Evolutionary conservation across 1,140 invertebrate genomes (phyloP).

Genomic region (Drosophila serrata): DNA sequence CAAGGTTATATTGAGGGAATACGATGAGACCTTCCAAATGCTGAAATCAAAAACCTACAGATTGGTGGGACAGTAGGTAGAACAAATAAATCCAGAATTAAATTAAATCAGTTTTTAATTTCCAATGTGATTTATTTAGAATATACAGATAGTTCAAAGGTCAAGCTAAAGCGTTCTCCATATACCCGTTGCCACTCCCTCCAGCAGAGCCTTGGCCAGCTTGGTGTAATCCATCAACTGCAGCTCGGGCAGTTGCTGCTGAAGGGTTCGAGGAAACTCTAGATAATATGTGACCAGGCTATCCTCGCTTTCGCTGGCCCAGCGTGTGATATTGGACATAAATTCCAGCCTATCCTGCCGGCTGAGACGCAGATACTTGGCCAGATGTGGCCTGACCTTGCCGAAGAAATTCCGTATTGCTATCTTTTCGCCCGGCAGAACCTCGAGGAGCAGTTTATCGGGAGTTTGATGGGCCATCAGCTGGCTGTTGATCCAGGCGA

Average conservation of each 20-base stretch:
- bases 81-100: neutral
- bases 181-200: conserved; percentile 38
- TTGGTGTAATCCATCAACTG: conserved; percentile 58
- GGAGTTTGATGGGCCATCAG: conserved; percentile 20
- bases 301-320: conserved; percentile 33
- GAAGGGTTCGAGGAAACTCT: conserved; percentile 48
- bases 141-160: neutral
- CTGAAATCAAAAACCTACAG: conserved; percentile 32
- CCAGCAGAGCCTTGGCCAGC: conserved; percentile 42
- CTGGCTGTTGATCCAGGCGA: conserved; percentile 50
- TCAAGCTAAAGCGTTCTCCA: conserved; percentile 12
- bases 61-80: conserved; percentile 43
- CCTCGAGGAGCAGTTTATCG: conserved; percentile 34
- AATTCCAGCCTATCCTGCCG: conserved; percentile 27
- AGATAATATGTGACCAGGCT: conserved; percentile 40
- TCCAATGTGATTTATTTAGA: neutral
- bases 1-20: conserved; percentile 25
- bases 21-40: conserved; percentile 34
- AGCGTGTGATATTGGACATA: conserved; percentile 44
- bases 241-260: conserved; percentile 48
- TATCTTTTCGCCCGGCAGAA: conserved; percentile 59
- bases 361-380: conserved; percentile 39
- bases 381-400: conserved; percentile 24
- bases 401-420: conserved; percentile 52
- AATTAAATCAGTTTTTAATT: neutral